These are phyloP conservation scores for Mellivora capensis DNA, from an alignment of 2,113 vertebrate species.

Conservation along the genomic window DNA sequence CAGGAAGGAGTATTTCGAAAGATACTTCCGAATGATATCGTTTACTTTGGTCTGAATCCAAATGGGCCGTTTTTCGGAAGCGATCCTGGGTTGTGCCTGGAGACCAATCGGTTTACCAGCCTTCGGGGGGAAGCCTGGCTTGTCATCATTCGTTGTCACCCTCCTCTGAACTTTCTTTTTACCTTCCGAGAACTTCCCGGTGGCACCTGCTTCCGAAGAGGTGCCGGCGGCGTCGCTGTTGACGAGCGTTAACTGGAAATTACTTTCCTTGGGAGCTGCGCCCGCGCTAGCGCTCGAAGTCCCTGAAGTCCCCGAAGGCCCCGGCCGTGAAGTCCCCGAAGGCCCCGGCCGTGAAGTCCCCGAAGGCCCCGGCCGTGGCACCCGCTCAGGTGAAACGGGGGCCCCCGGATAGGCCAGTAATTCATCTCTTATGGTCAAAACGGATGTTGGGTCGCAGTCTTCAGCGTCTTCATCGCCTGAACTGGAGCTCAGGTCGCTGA, in stretches of 20 bases:
- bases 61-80: conserved; percentile 56
- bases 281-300: conserved; percentile 11
- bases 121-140: conserved; percentile 61
- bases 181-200: conserved; percentile 54
- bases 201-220: conserved; percentile 48
- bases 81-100: conserved; percentile 51
- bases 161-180: conserved; percentile 74
- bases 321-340: conserved; percentile 50
- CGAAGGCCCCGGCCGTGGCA: conserved; percentile 63
- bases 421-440: neutral
- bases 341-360: conserved; percentile 68
- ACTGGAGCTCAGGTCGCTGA: conserved; percentile 86
- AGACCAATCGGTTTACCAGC: conserved; percentile 56
- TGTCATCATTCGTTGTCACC: conserved; percentile 47
- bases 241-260: conserved; percentile 67
- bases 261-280: conserved; percentile 44
- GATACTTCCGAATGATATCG: conserved; percentile 72
- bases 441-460: conserved; percentile 54
- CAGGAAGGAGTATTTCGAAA: conserved; percentile 69
- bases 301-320: conserved; percentile 43
- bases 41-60: conserved; percentile 75
- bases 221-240: conserved; percentile 52
- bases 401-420: neutral
- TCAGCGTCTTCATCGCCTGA: conserved; percentile 69
- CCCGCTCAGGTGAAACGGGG: conserved; percentile 59